Evolutionary conservation across 2,888 invertebrate genomes (phyloP).

Genomic region (Oxystoma pomonae): DNA sequence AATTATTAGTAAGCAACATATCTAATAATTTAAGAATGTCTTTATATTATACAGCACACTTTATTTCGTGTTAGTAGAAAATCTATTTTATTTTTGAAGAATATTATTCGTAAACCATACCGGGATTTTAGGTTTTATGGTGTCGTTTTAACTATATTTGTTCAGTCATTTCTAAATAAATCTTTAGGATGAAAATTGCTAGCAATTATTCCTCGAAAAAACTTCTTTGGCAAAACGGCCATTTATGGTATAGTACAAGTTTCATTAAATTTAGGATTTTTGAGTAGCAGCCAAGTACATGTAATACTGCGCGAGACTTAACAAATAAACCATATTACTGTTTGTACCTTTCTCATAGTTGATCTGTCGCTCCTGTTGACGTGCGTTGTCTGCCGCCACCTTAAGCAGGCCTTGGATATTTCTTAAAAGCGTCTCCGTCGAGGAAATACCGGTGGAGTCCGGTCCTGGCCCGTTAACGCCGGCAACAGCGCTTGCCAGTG

Average conservation of each 20-base stretch:
- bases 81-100: too few relatives aligned
- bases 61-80: too few relatives aligned
- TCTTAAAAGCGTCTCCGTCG: slow-evolving; percentile 88
- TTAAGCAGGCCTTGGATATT: slow-evolving; percentile 95
- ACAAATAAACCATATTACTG: slow-evolving; percentile 50
- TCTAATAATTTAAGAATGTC: too few relatives aligned
- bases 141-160: too few relatives aligned
- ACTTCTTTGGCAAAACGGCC: background rate
- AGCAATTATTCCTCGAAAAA: too few relatives aligned
- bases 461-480: slow-evolving; percentile 52
- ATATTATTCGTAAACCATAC: too few relatives aligned
- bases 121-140: too few relatives aligned
- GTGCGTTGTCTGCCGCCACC: slow-evolving; percentile 95
- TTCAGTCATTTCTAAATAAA: too few relatives aligned
- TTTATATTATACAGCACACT: too few relatives aligned
- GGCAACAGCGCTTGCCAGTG: slow-evolving; percentile 62
- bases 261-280: slow-evolving; percentile 41
- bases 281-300: slow-evolving; percentile 50
- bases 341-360: slow-evolving; percentile 92
- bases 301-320: slow-evolving; percentile 49
- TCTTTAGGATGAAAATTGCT: too few relatives aligned
- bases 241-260: background rate
- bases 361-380: slow-evolving; percentile 93
- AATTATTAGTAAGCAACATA: too few relatives aligned
- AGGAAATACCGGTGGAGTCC: slow-evolving; percentile 61